Evolutionary conservation across 2,113 vertebrate genomes (phyloP), one percentile per base, ranked within the genome.

Genomic region (Eublepharis macularius): DNA sequence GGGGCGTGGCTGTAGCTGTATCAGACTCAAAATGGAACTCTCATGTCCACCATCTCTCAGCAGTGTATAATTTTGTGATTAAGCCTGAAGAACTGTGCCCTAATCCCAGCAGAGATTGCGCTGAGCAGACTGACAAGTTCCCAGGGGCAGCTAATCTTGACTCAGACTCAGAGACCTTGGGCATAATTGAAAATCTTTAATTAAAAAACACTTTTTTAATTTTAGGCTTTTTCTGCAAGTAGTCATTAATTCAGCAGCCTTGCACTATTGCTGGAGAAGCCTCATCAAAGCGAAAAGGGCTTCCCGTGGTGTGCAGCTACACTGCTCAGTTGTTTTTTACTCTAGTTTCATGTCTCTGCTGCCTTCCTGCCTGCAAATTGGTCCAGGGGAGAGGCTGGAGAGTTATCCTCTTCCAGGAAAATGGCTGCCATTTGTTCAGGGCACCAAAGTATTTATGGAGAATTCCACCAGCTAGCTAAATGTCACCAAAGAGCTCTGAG

Each of bases 161-260:
- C 83, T 70, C 49, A 9, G 83, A 43, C 47, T 39, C 19, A 34
- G 17, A 39, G 75, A 32, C 66, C 51, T 70, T 60, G 26, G 43
- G 43, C 32, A 70, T 43, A 78, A 78, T 70, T 84, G 75, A 34
- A 84, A 68, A 76, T 54, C 60, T 84, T 76, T 76, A 84, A 84
- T 84, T 84, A 84, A 84, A 84, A 51, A 68, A 60, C 74, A 68
- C 24, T 66, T 84, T 69, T 76, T 41, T 43, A 72, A 32, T 82
- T 84, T 21, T 12, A n/a, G 21, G 24, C 32, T 76, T 76, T 83
- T 63, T 39, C 57, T 65, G 34, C 34, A 65, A 49, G 63, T 76
- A 39, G 21, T 36, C 34, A 66, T 49, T 36, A 36, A 76, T 45
- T 49, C 60, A 19, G 13, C 26, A 39, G 63, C 39, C 32, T 75